Evolutionary conservation across 1,140 invertebrate genomes (phyloP), one percentile per base, ranked within the genome.

Genomic region (Meloidogyne hapla): DNA sequence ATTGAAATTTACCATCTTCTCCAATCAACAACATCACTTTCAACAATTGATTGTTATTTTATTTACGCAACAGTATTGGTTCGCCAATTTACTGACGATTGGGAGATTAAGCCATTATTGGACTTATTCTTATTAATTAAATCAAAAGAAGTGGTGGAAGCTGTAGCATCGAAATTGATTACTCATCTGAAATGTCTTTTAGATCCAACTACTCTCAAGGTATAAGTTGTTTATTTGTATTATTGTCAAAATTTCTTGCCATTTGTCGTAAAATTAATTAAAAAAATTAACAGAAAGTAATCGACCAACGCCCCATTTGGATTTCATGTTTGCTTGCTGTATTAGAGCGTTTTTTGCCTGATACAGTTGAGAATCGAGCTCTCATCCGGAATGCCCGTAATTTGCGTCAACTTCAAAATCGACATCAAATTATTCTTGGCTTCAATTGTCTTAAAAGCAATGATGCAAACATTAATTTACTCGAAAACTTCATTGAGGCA

Each of bases 51-150:
- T 33, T 77, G 76, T 68, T 77, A 77, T 45, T 76, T 33, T 40
- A 48, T 74, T 26, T 77, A 78, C 12, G 76, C 76, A 9, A 33
- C 42, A 40, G 70, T 76, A 13, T 42, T 77, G 9, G 26, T 77
- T 40, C 45, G 33, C 15, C 23, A 77, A 64, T 38, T 77, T 21
- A 23, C 62, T 25, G 64, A 77, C 25, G 76, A 77, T 25, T 71
- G 13, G 48, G 15, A 65, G 45, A 74, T 77, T 13, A 42, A 63
- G 33, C 23, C 64, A n/a, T 64, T 79, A 6, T 56, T 69, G n/a
- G 67, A 69, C 12, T 74, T 78, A n/a, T 78, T 78, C 23, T 40
- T 75, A 48, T 67, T 77, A 18, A 64, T 78, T 5, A 70, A 78
- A 79, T 38, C 56, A 15, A n/a, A 26, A 45, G 72, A 78, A 48